Percentiles rank a stretch among this genome's conserved stretches.
Conservation (phyloP, 2,797 vertebrate genomes). For the Poliocrania exsul region DNA sequence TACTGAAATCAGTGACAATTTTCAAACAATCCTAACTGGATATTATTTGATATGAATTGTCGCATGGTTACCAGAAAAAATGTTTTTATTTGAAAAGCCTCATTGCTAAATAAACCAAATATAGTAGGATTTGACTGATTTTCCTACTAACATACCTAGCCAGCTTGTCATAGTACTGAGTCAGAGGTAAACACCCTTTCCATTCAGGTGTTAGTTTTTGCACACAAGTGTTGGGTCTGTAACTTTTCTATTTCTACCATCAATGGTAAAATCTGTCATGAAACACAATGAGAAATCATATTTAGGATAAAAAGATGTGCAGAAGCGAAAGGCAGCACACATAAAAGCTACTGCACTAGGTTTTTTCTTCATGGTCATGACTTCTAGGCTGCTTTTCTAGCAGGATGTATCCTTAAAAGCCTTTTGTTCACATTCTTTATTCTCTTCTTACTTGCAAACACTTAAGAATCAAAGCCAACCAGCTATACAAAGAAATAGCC, state of each 20-base stretch:
- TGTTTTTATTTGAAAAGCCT: background rate
- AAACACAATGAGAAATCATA: conserved; percentile 28
- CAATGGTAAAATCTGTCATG: background rate
- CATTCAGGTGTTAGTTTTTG: background rate
- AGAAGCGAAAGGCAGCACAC: conserved; percentile 26
- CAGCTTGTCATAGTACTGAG: background rate
- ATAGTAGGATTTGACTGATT: background rate
- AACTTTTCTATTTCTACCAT: conserved; percentile 15
- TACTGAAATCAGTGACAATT: background rate
- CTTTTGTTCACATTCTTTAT: conserved; percentile 56
- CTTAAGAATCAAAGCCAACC: conserved; percentile 43
- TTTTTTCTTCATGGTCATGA: conserved; percentile 24
- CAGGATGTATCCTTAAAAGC: conserved; percentile 54
- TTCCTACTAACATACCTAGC: background rate
- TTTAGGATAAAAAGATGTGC: conserved; percentile 30
- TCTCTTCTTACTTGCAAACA: conserved; percentile 47
- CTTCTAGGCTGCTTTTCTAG: conserved; percentile 54
- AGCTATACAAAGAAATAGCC: conserved; percentile 1
- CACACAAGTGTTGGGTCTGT: background rate
- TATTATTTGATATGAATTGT: background rate
- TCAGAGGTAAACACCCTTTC: background rate
- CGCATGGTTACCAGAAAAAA: background rate
- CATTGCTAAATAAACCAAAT: background rate
- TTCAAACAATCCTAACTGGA: background rate
- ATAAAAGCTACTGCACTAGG: background rate